phyloP scores from a whole-genome alignment of 1,140 invertebrate genomes.

The Diorhabda carinulata region DNA sequence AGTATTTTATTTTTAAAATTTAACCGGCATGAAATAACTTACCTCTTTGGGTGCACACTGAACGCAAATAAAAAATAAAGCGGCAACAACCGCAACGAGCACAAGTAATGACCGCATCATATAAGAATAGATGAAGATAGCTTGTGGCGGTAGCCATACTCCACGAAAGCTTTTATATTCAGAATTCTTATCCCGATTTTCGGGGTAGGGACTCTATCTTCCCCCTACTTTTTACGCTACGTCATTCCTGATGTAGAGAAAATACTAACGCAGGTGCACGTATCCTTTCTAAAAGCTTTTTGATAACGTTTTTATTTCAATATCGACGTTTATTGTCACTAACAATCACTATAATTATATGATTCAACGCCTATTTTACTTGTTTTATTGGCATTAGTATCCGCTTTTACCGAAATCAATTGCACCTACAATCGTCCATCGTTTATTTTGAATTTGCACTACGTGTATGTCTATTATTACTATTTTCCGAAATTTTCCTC shows the following conservation, averaged over 20 bases:
- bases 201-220: not conserved
- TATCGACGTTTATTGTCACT: not conserved
- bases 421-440: not conserved
- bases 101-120: not conserved
- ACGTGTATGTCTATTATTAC: too few relatives aligned
- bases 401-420: not conserved
- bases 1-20: too few relatives aligned
- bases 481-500: too few relatives aligned
- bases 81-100: not conserved
- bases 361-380: not conserved
- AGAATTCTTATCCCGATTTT: constrained; percentile 2
- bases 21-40: not conserved
- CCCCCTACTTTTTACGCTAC: not conserved
- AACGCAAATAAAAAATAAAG: not conserved
- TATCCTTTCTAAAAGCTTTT: not conserved
- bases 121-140: not conserved
- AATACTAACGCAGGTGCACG: not conserved
- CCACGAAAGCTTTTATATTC: constrained; percentile 2
- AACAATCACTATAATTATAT: not conserved
- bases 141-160: not conserved
- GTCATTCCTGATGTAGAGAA: not conserved
- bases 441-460: not conserved
- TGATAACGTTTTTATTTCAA: constrained; percentile 1
- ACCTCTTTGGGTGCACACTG: not conserved
- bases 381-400: not conserved